Conservation (phyloP, 2,888 invertebrate species). For the Euspilapteryx auroguttella region DNA sequence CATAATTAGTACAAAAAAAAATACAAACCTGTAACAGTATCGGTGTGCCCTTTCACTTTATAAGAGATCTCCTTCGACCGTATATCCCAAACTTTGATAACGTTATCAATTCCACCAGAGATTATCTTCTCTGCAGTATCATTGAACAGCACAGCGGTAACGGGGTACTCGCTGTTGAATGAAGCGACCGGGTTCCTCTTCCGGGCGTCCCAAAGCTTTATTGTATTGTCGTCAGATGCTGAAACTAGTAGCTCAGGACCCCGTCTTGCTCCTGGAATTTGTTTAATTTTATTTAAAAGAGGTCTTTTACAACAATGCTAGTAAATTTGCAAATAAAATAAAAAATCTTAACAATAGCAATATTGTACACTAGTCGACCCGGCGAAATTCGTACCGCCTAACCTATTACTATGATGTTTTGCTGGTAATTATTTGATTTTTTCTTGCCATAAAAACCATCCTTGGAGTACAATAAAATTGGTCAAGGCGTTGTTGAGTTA, state of each 20-base stretch:
- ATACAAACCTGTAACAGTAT: slow-evolving; percentile 81
- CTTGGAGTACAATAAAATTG: too few relatives aligned
- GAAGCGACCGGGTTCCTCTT: slow-evolving; percentile 78
- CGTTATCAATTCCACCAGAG: slow-evolving; percentile 95
- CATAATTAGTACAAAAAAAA: neutral
- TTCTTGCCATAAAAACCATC: too few relatives aligned
- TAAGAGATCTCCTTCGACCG: slow-evolving; percentile 84
- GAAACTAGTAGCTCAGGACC: slow-evolving; percentile 91
- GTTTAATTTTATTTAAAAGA: neutral
- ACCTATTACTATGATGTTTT: too few relatives aligned
- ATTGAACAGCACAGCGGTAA: slow-evolving; percentile 89
- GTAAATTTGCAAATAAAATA: too few relatives aligned
- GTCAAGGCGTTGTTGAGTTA: too few relatives aligned
- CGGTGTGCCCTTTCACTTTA: slow-evolving; percentile 89
- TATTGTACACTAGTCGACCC: too few relatives aligned
- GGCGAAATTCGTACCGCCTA: too few relatives aligned
- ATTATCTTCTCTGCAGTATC: slow-evolving; percentile 96
- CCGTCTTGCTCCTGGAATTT: slow-evolving; percentile 69
- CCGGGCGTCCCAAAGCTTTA: slow-evolving; percentile 91
- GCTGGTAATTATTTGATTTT: too few relatives aligned
- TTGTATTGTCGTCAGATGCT: slow-evolving; percentile 93
- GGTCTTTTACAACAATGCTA: too few relatives aligned
- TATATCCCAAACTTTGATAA: slow-evolving; percentile 97
- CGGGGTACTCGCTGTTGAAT: slow-evolving; percentile 73
- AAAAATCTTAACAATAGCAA: too few relatives aligned